A percentile compares a stretch with the other conserved stretches of the same genome.
phyloP scores from a whole-genome alignment of 2,113 vertebrate genomes.

The Climacteris rufus region DNA sequence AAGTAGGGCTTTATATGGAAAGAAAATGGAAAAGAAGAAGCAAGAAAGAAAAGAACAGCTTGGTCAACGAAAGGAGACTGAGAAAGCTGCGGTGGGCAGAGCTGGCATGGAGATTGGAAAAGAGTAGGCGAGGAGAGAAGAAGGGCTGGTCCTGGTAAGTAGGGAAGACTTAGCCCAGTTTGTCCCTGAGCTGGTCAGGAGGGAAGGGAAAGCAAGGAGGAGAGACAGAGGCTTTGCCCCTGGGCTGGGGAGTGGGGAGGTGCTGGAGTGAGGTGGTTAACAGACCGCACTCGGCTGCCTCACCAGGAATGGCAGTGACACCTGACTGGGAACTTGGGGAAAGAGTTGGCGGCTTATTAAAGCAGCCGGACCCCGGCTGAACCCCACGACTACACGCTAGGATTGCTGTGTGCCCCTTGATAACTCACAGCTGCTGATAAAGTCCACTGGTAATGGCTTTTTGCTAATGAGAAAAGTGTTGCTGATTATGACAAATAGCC shows the following conservation, averaged over 20 bases:
- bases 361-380: constrained; percentile 67
- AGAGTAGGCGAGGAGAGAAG: background rate
- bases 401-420: constrained; percentile 81
- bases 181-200: fast-evolving
- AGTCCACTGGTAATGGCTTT: constrained; percentile 93
- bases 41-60: background rate
- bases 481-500: constrained; percentile 95
- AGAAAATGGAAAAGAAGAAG: background rate
- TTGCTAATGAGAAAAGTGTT: constrained; percentile 94
- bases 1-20: background rate
- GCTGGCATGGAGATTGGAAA: background rate
- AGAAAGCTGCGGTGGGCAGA: background rate
- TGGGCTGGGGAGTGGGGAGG: background rate
- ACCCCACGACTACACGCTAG: constrained; percentile 74
- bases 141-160: background rate
- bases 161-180: background rate
- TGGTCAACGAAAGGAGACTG: background rate
- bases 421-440: constrained; percentile 88
- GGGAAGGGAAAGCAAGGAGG: background rate
- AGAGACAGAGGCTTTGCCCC: background rate
- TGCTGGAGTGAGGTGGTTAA: constrained; percentile 27
- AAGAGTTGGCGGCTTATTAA: constrained; percentile 80
- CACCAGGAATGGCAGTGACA: constrained; percentile 66
- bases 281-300: constrained; percentile 38
- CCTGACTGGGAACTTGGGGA: constrained; percentile 74